phyloP scores from a whole-genome alignment of 2,797 vertebrate species.

The Neosilurus hyrtlii region DNA sequence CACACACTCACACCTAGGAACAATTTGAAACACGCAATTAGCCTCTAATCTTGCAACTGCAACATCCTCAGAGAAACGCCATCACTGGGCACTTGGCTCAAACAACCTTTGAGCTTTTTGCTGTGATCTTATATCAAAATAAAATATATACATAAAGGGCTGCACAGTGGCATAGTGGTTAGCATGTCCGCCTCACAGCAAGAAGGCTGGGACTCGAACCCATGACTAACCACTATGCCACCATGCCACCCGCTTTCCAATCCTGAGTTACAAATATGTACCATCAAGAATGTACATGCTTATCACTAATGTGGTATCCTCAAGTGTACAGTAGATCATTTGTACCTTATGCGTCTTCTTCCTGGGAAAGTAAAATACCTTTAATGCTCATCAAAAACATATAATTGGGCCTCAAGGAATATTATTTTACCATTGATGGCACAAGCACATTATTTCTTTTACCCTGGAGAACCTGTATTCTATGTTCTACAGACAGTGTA shows the following conservation, averaged over 20 bases:
- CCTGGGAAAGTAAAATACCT: conserved; percentile 6
- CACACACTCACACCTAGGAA: no score
- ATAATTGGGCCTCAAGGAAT: conserved; percentile 10
- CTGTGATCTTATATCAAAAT: no score
- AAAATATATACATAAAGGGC: no score
- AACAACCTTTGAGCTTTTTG: no score
- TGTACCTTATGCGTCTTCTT: background rate
- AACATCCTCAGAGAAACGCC: no score
- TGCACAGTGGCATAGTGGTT: no score
- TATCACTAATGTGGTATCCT: background rate
- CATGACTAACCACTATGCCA: background rate
- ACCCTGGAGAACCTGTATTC: background rate
- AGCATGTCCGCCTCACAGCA: no score
- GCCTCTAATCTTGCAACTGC: no score
- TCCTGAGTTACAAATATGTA: background rate
- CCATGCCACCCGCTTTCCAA: no score
- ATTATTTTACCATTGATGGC: background rate
- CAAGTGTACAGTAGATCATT: background rate
- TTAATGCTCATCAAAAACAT: conserved; percentile 3
- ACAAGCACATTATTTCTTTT: conserved; percentile 9
- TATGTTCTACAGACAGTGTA: background rate
- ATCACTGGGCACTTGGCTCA: no score
- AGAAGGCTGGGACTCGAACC: no score
- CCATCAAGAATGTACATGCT: background rate
- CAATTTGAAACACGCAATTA: no score